These are phyloP conservation scores for Coregonus ussuriensis DNA, from an alignment of 2,797 vertebrate species.

Conservation along the genomic window DNA sequence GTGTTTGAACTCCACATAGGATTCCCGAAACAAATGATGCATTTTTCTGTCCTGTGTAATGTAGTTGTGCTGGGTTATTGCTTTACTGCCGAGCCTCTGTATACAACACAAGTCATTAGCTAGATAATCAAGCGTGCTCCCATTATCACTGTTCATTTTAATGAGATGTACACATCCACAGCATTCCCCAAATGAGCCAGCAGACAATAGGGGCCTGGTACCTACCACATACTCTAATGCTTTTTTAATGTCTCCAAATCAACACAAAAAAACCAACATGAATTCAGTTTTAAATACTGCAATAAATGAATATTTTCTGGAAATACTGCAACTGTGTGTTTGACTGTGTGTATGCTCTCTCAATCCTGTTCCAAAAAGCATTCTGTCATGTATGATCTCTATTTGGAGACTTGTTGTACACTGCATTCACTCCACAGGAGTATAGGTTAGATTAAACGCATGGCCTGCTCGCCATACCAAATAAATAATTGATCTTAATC, in stretches of 20 bases:
- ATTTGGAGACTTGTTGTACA: background rate
- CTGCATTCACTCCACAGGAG: slow-evolving; percentile 57
- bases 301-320: slow-evolving; percentile 12
- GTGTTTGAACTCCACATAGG: background rate
- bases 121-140: slow-evolving; percentile 65
- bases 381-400: background rate
- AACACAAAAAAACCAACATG: slow-evolving; percentile 22
- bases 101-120: slow-evolving; percentile 64
- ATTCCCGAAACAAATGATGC: background rate
- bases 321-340: background rate
- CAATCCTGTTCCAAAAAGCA: background rate
- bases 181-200: slow-evolving; percentile 56
- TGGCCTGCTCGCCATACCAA: slow-evolving; percentile 56
- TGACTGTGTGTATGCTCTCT: background rate
- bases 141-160: slow-evolving; percentile 67
- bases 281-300: background rate
- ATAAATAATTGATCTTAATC: slow-evolving; percentile 67
- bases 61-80: background rate
- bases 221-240: slow-evolving; percentile 35
- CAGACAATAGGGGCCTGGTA: slow-evolving; percentile 41
- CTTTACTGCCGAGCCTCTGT: slow-evolving; percentile 47
- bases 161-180: slow-evolving; percentile 64
- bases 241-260: slow-evolving; percentile 49
- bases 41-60: background rate
- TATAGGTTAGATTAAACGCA: slow-evolving; percentile 46